phyloP scores from a whole-genome alignment of 2,797 vertebrate species.

The Monodelphis domestica region DNA sequence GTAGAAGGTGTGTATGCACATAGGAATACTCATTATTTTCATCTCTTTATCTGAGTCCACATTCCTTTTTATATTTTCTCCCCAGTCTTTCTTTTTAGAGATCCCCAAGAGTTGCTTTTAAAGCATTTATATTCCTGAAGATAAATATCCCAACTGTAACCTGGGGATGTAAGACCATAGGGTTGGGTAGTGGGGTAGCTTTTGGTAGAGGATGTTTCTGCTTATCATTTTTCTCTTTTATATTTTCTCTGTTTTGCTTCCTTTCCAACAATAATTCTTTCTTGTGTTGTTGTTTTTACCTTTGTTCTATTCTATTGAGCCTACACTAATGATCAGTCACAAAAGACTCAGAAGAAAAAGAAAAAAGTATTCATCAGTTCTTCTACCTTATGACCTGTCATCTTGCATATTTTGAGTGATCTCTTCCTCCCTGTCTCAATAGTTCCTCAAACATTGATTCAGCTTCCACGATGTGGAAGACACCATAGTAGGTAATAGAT shows the following conservation, averaged over 20 bases:
- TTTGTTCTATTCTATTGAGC: not conserved
- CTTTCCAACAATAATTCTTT: not conserved
- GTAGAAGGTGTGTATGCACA: not conserved
- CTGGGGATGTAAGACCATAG: not conserved
- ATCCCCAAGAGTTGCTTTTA: not conserved
- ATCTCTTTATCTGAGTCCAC: not conserved
- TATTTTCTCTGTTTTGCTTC: not conserved
- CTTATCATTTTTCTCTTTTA: not conserved
- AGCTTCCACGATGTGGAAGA: not conserved
- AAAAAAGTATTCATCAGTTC: not conserved
- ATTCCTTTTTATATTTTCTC: not conserved
- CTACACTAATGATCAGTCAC: not conserved
- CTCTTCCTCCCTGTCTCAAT: not conserved
- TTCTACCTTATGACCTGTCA: not conserved
- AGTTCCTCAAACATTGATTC: not conserved
- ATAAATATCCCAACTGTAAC: not conserved
- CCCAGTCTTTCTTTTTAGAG: not conserved
- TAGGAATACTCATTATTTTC: not conserved
- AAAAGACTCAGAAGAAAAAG: not conserved
- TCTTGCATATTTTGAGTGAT: not conserved
- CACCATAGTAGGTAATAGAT: not conserved
- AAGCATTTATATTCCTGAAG: not conserved
- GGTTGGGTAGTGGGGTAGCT: not conserved
- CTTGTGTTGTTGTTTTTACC: not conserved
- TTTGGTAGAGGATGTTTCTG: not conserved